Conservation (phyloP, 2,113 vertebrate species). For the Aplodontia rufa region DNA sequence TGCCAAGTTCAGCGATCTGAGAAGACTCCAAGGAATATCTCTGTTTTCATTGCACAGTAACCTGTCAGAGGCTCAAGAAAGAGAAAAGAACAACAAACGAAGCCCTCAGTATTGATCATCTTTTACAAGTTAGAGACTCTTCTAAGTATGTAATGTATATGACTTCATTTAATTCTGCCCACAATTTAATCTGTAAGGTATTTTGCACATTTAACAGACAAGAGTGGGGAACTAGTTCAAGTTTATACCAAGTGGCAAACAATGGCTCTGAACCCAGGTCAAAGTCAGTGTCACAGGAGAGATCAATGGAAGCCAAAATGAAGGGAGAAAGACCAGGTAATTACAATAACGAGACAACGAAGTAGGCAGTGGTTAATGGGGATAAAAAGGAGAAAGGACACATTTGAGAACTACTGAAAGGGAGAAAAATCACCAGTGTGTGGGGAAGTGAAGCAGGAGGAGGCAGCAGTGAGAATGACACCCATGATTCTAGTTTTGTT, state of each 20-base stretch:
- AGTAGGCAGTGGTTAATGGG: background rate
- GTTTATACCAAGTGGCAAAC: background rate
- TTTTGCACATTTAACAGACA: background rate
- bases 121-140: background rate
- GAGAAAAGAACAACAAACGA: background rate
- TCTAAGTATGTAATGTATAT: background rate
- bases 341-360: background rate
- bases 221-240: background rate
- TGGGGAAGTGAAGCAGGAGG: background rate
- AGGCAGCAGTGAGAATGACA: fast-evolving
- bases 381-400: background rate
- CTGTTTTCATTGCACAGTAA: background rate
- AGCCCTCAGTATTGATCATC: background rate
- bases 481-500: background rate
- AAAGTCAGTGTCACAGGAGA: background rate
- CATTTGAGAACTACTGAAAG: background rate
- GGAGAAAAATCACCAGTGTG: background rate
- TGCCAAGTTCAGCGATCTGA: background rate
- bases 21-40: background rate
- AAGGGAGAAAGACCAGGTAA: background rate
- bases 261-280: background rate
- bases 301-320: background rate
- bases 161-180: background rate
- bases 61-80: background rate
- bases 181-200: background rate